Percentiles rank a stretch among this genome's conserved stretches.
Evolutionary conservation across 2,113 vertebrate genomes (phyloP).

Genomic region (Paraplagusia blochii): DNA sequence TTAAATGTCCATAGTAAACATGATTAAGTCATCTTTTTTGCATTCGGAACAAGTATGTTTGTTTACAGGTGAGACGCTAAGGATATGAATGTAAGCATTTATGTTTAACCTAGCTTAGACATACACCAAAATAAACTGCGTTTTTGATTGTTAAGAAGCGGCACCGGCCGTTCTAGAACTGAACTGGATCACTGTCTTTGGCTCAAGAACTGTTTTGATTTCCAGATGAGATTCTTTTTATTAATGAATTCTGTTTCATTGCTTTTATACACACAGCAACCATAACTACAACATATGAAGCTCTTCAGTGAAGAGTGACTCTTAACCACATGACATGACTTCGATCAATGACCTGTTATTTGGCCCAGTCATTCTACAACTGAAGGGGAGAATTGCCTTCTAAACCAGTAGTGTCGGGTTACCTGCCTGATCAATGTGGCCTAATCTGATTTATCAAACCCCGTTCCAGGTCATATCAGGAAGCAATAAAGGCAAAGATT

Average conservation of each 20-base stretch:
- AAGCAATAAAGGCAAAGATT: constrained; percentile 76
- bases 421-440: constrained; percentile 35
- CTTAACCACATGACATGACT: constrained; percentile 47
- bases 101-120: constrained; percentile 54
- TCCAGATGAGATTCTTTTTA: constrained; percentile 55
- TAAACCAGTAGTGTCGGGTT: constrained; percentile 40
- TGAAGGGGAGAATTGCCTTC: constrained; percentile 55
- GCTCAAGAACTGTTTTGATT: constrained; percentile 80
- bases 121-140: constrained; percentile 68
- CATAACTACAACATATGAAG: constrained; percentile 59
- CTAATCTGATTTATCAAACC: constrained; percentile 49
- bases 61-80: constrained; percentile 58
- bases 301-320: constrained; percentile 71
- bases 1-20: constrained; percentile 58
- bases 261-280: constrained; percentile 67
- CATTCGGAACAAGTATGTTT: constrained; percentile 56
- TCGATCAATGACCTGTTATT: constrained; percentile 46
- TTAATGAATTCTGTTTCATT: constrained; percentile 57
- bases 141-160: constrained; percentile 54
- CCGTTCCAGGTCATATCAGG: constrained; percentile 71
- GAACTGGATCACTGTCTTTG: constrained; percentile 67
- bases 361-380: constrained; percentile 38
- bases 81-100: constrained; percentile 76
- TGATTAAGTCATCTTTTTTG: constrained; percentile 34
- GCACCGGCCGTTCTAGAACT: constrained; percentile 61